These are phyloP conservation scores for Rhinella marina DNA, from an alignment of 2,797 vertebrate species.

Conservation along the genomic window DNA sequence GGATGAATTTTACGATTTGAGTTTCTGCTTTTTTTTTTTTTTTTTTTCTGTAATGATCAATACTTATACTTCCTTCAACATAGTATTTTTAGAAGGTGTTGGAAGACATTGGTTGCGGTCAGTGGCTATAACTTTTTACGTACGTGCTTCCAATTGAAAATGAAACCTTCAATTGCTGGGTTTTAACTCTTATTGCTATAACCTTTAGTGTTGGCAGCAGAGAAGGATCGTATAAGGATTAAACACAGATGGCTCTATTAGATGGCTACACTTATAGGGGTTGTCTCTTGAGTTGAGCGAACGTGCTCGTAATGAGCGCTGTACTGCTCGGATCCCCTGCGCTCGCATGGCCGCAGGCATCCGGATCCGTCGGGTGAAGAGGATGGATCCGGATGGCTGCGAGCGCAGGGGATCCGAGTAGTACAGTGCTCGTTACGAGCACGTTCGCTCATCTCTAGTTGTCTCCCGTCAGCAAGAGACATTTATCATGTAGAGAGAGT, in stretches of 20 bases:
- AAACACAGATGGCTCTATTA: background rate
- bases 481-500: too few relatives aligned
- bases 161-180: background rate
- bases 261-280: background rate
- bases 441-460: too few relatives aligned
- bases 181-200: slow-evolving; percentile 12
- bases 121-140: slow-evolving; percentile 22
- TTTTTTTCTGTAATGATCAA: slow-evolving; percentile 45
- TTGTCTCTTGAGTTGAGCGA: too few relatives aligned
- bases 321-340: too few relatives aligned
- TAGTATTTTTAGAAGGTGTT: slow-evolving; percentile 54
- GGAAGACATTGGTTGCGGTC: slow-evolving; percentile 42
- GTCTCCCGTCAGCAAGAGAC: too few relatives aligned
- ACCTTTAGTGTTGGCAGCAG: background rate
- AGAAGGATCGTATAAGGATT: background rate
- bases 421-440: too few relatives aligned
- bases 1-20: slow-evolving; percentile 3
- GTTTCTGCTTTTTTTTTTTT: background rate
- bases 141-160: background rate
- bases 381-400: too few relatives aligned
- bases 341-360: too few relatives aligned
- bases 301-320: too few relatives aligned
- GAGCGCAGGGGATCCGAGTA: too few relatives aligned
- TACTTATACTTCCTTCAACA: slow-evolving; percentile 46
- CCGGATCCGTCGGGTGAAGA: too few relatives aligned